Conservation (phyloP, 2,888 invertebrate genomes). For the Ormyrus labotus region DNA sequence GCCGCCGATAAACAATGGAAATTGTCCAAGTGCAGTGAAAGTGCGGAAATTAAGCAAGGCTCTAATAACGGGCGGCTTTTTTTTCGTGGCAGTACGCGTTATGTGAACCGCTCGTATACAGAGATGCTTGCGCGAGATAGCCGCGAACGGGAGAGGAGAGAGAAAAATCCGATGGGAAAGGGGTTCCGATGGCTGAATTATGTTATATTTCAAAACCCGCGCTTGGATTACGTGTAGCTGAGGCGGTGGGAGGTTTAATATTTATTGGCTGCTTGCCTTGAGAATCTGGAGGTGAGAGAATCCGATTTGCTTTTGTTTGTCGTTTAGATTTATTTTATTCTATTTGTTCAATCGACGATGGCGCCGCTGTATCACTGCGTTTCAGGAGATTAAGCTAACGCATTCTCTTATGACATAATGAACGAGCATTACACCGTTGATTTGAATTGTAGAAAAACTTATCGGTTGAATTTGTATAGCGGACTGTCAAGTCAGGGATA, state of each 20-base stretch:
- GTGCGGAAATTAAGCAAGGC: constrained; percentile 38
- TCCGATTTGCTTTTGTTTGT: constrained; percentile 17
- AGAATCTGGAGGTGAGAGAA: constrained; percentile 32
- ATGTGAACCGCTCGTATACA: background rate
- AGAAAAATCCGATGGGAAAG: constrained; percentile 7
- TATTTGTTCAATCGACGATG: background rate
- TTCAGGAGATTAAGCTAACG: too few species aligned
- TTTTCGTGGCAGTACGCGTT: background rate
- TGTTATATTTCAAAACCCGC: constrained; percentile 31
- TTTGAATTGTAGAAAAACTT: too few species aligned
- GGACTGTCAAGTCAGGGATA: too few species aligned
- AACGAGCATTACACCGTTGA: too few species aligned
- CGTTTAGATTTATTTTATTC: background rate
- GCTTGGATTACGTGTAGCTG: constrained; percentile 5
- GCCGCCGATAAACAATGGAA: constrained; percentile 38
- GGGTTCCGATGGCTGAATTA: constrained; percentile 14
- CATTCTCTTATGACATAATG: too few species aligned
- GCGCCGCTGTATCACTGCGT: background rate
- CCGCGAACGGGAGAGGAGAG: background rate
- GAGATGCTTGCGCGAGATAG: constrained; percentile 38
- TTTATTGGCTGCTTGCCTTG: constrained; percentile 36
- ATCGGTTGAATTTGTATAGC: too few species aligned
- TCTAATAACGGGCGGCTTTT: background rate
- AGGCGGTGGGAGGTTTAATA: constrained; percentile 1
- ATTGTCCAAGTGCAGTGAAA: constrained; percentile 35